Base-by-base conservation (phyloP, 1,140 invertebrate species). In the Sminthurides bifidus region DNA sequence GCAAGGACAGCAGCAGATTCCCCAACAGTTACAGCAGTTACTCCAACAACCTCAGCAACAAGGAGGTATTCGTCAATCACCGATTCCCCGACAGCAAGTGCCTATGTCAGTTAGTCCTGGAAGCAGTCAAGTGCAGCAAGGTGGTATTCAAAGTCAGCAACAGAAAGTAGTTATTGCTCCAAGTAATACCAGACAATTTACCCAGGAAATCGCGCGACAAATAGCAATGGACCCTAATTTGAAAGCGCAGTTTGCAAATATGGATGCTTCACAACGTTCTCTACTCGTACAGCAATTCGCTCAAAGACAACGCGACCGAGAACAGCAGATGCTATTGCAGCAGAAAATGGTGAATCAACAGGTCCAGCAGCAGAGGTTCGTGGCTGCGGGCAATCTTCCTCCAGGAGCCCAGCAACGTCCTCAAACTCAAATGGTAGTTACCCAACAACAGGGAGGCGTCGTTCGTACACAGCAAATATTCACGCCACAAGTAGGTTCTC, bases 171-270 rank as follows among this genome's bases (percentile, higher is more conserved):
- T 15, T 21, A 6, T 6, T 6, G 15, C 6, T 10, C 41, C n/a
- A 21, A 19, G 6, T 21, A 15, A 10, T 6, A 43, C 17, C 10
- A 8, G 41, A 43, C 10, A 10, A 8, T 8, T 10, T 6, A 19
- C 35, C 40, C 19, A 29, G 17, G 62, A 64, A 45, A 60, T 64
- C 24, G 54, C 56, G 30, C 40, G 51, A 3, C 62, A 64, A 27
- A 64, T 64, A 19, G 56, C 58, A 35, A 49, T 44, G 38, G 62
- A 64, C 31, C 62, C 62, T 14, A 48, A 61, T 26, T 59, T 64
- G 21, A 60, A 61, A 23, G 37, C 46, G 24, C 56, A 64, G 37
- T 64, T 56, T 56, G 35, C 56, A 19, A 48, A 59, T 33, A 64
- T 64, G 62, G 62, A 64, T 30, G 50, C 49, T 8, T 29, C 33